Percentiles rank a stretch among this genome's conserved stretches.
Conservation (phyloP, 2,888 invertebrate genomes). For the Choristoneura rosaceana region DNA sequence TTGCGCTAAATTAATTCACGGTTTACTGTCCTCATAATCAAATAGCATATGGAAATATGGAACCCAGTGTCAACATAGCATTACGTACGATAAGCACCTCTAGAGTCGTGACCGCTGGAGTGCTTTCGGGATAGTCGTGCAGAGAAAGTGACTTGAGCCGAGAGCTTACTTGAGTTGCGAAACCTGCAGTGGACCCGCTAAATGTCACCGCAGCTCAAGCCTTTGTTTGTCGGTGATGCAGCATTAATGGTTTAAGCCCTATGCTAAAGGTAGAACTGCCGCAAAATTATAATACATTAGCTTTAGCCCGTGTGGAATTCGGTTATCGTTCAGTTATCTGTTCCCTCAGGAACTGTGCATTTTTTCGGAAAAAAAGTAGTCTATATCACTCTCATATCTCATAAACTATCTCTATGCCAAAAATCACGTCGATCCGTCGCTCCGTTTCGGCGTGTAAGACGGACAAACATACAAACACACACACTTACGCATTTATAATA, state of each 20-base stretch:
- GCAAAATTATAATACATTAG: not conserved
- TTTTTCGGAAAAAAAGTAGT: too few relatives aligned
- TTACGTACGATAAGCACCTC: not conserved
- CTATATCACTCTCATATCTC: too few relatives aligned
- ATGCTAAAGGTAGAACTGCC: not conserved
- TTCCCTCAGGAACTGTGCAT: too few relatives aligned
- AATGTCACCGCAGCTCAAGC: conserved; percentile 31
- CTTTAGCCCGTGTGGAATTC: too few relatives aligned
- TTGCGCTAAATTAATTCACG: not conserved
- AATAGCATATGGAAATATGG: not conserved
- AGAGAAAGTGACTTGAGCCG: conserved; percentile 16
- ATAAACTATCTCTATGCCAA: too few relatives aligned
- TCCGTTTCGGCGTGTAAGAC: too few relatives aligned
- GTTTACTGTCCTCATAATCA: not conserved
- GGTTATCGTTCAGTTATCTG: too few relatives aligned
- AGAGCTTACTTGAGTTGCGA: conserved; percentile 17
- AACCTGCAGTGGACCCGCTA: conserved; percentile 14
- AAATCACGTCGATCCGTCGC: too few relatives aligned
- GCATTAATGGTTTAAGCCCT: not conserved
- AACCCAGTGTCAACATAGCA: not conserved
- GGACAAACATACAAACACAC: too few relatives aligned
- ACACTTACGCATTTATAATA: too few relatives aligned
- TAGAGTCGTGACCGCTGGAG: conserved; percentile 19
- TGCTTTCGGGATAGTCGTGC: conserved; percentile 19
- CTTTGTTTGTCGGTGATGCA: conserved; percentile 18